Evolutionary conservation across 1,140 invertebrate species (phyloP), one percentile per base, ranked within the genome.

Genomic region (Colletes gigas): DNA sequence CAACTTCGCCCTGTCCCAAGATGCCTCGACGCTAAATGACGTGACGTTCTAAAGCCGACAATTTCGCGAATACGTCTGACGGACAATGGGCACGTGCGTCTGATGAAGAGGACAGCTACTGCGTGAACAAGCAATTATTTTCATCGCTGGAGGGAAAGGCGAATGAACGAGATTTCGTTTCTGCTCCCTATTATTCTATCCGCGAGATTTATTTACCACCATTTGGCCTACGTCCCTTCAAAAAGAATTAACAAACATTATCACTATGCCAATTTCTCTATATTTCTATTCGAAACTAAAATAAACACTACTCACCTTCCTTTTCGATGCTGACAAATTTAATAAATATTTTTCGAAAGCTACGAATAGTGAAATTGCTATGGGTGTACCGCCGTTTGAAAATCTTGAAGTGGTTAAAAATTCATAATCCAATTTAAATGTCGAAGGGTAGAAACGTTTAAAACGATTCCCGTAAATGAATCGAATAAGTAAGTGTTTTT

Each of bases 31-130:
- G 72, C 47, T 80, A 80, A 80, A 74, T 80, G 78, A 80, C 78
- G 63, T 74, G 78, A 80, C 78, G 71, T 50, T 80, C 19, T 80
- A 80, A 80, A 80, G 78, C 78, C 72, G 63, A 60, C 78, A 80
- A 75, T 80, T 75, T 65, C 54, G 52, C 44, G 62, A 67, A 65
- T 67, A 75, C 44, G 78, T 75, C 78, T 67, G 54, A 78, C 68
- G 71, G 78, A 80, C 71, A 75, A 75, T 75, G 14, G 70, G 44
- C 66, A 59, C 54, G 52, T 73, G 62, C 39, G 70, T 55, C 41
- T 67, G 71, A 80, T 80, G 62, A 75, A 78, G 76, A 41, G 76
- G 76, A 78, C 76, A 78, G 76, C 76, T 62, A 57, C 30, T 71
- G 67, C 67, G 76, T 71, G 67, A 52, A 71, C 67, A 78, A 78